Evolutionary conservation across 1,140 invertebrate genomes (phyloP).

Genomic region (Magallana ariakensis): DNA sequence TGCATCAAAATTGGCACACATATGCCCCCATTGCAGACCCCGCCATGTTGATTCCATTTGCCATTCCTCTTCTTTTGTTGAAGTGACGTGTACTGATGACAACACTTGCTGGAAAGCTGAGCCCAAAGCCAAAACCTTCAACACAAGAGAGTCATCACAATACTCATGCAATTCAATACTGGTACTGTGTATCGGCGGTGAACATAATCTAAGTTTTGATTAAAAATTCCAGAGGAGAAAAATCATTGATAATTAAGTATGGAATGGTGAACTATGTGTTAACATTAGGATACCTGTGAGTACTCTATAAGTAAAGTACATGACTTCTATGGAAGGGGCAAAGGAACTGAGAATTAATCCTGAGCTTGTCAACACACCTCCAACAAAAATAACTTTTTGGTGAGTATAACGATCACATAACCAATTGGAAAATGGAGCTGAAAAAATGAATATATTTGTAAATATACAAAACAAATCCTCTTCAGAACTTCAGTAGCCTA

Average conservation of each 20-base stretch:
- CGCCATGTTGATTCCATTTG: conserved; percentile 8
- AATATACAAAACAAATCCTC: too few relatives aligned
- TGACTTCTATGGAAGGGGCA: conserved; percentile 35
- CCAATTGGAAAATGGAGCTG: conserved; percentile 47
- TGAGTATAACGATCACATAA: conserved; percentile 36
- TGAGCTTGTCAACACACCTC: conserved; percentile 31
- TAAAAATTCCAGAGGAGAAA: too few relatives aligned
- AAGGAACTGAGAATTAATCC: conserved; percentile 49
- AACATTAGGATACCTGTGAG: conserved; percentile 43
- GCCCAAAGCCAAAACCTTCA: conserved; percentile 41
- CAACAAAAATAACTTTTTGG: conserved; percentile 39
- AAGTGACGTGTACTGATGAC: conserved; percentile 24
- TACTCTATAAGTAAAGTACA: conserved; percentile 54
- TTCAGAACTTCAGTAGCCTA: too few relatives aligned
- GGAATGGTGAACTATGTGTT: too few relatives aligned
- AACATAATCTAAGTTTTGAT: not conserved
- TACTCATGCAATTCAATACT: too few relatives aligned
- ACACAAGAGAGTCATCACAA: not conserved
- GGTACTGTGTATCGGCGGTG: too few relatives aligned
- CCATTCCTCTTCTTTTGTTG: conserved; percentile 5
- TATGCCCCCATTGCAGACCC: conserved; percentile 80
- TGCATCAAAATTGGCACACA: conserved; percentile 84
- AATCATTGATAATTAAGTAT: too few relatives aligned
- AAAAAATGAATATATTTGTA: too few relatives aligned
- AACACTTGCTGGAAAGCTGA: conserved; percentile 2